Evolutionary conservation across 1,140 invertebrate genomes (phyloP), one percentile per base, ranked within the genome.

Genomic region (Hyles vespertilio): DNA sequence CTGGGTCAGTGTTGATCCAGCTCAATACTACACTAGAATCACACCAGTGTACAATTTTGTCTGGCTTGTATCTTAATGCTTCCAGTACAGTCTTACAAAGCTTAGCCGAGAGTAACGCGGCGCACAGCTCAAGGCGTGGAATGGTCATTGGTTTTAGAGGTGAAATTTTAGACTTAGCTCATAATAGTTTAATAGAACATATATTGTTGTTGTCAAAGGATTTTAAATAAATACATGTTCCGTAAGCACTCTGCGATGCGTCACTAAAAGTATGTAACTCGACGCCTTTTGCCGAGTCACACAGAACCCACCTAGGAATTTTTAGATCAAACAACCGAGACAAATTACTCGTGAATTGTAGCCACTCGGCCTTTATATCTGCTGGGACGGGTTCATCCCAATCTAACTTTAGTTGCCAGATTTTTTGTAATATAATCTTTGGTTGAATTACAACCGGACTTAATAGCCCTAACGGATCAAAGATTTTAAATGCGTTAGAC

Each of bases 1-100:
- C 51, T 3, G 78, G 64, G 9, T 66, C 33, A 12, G 46, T 65
- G 10, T 59, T 52, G 5, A 90, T 61, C 86, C 86, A 90, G 6
- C 65, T 36, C 9, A 89, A 55, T 2, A 78, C 77, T 6, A 87
- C 74, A 6, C 63, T 74, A 3, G 85, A 89, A 63, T 90, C 88
- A 3, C 77, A 70, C 74, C 51, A 84, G 7, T 57, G 58, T 22
- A 36, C 49, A 8, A 47, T 32, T 5, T 46, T 50, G 36, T 12
- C 8, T 12, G 61, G 58, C 9, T 32, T 34, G 32, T 58, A 49
- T 11, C 34, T 5, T 11, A 54, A 7, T 7, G 56, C 61, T 2
- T 43, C 34, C 32, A 58, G 9, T 36, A 51, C 49, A 51, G 33
- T 5, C 34, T 53, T 40, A 40, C 36, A 36, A 6, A 36, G 34